Conservation (phyloP, 2,797 vertebrate species). For the Enteromius paludinosus region DNA sequence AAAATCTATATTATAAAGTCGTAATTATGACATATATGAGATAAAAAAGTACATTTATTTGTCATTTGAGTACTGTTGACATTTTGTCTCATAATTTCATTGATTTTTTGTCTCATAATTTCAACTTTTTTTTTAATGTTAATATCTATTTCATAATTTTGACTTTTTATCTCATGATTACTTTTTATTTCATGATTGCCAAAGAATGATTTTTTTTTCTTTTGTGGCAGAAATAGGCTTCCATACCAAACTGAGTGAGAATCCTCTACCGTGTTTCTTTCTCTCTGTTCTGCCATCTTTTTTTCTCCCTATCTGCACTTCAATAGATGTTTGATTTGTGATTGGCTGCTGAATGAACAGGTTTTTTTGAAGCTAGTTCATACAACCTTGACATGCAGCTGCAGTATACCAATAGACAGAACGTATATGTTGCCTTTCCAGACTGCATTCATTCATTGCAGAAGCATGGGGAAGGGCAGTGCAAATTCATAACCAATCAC, state of each 20-base stretch:
- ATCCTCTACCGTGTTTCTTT: conserved; percentile 18
- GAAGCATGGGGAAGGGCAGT: conserved; percentile 49
- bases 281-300: neutral
- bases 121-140: too few relatives aligned
- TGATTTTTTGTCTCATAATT: neutral
- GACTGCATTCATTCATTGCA: conserved; percentile 41
- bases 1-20: neutral
- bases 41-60: too few relatives aligned
- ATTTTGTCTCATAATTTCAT: neutral
- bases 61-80: neutral
- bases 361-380: conserved; percentile 37
- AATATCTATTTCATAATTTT: neutral
- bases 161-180: too few relatives aligned
- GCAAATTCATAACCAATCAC: conserved; percentile 38
- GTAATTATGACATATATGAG: neutral
- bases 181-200: neutral
- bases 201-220: neutral
- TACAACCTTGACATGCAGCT: conserved; percentile 47
- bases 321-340: conserved; percentile 44
- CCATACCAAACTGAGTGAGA: conserved; percentile 33
- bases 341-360: conserved; percentile 55
- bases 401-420: conserved; percentile 8
- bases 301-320: neutral
- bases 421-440: conserved; percentile 38
- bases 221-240: conserved; percentile 4